Base-by-base conservation (phyloP, 2,888 invertebrate species). In the Baronia brevicornis region DNA sequence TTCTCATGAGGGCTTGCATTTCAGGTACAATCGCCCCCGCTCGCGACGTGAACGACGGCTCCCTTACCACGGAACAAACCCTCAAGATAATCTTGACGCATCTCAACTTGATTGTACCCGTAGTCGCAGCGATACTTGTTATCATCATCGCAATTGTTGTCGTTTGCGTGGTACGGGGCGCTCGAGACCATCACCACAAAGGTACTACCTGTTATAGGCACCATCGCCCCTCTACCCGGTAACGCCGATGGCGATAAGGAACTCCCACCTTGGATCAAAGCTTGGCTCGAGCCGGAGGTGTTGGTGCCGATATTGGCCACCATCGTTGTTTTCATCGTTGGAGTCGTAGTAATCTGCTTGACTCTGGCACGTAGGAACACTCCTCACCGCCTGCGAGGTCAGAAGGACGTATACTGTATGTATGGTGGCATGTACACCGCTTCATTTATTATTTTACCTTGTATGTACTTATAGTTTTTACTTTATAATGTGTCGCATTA, bases 21-120 rank as follows among this genome's bases (percentile, higher is more conserved):
- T 90, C 94, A 95, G 95, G 95, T 91, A 95, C 95, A 86, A 92
- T 95, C 86, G 94, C 95, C 85, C 95, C 95, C 85, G 75, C 69
- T 43, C 92, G 94, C 79, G 94, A 94, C 74, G 87, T 92, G 63
- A 70, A 68, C 43, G 73, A 59, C 56, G 91, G 91, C 67, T 87
- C 90, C 59, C 86, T 90, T 62, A 91, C 91, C 61, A 86, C 89
- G 63, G 93, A 93, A 82, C 93, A 93, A 77, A 93, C 94, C 54
- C 87, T 94, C 85, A 92, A 92, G 88, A 90, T 93, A 66, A 90
- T 95, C 77, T 90, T 95, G 82, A 91, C 93, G 60, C 94, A 96
- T 85, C 89, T 96, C 70, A 95, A 95, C 87, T 90, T 97, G 68
- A 93, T 97, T 84, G 94, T 97, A 62, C 96, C 96, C 35, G 93